Base-by-base conservation (phyloP, 2,113 vertebrate species). In the Telmatochromis brachygnathus region DNA sequence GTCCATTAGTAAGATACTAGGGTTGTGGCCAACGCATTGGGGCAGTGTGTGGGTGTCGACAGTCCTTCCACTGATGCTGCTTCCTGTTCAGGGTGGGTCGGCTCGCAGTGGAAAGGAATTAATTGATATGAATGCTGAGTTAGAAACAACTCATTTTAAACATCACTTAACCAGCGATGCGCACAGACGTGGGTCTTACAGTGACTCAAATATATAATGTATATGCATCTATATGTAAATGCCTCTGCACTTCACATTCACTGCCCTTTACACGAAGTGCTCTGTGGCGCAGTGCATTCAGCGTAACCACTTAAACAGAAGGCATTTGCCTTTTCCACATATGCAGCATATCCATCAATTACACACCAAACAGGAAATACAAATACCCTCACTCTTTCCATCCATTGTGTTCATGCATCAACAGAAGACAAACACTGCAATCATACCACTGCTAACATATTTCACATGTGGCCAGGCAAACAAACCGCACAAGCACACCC, bases 1-100 rank as follows among this genome's bases (percentile, higher is more conserved):
- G 91, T 96, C 94, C 95, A 96, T 96, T 96, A 96, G 92, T 86
- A 88, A 85, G 89, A 83, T 91, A 89, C 83, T 54, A 84, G 81
- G 82, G 79, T 81, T 55, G 17, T 79, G 85, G 81, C 70, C 86
- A 83, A 85, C 5, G 54, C 68, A 55, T 33, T 19, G 85, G 58
- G 77, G 51, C 21, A 39, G 15, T 86, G 82, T 35, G 23, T 68
- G 85, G 92, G 47, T 79, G 73, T 81, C 77, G 39, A 58, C 33
- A 55, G 68, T 65, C 53, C 79, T 93, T 33, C 65, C 87, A 93
- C 58, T 75, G 84, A 93, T 80, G 88, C 87, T 73, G 88, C 91
- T 91, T 94, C 90, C 89, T 89, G 87, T 70, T 85, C 39, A 23
- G 75, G 30, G 47, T 87, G 55, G 79, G 37, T 62, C 88, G 26